Base-by-base conservation (phyloP, 2,797 vertebrate species). In the Gymnoscopelus braueri region DNA sequence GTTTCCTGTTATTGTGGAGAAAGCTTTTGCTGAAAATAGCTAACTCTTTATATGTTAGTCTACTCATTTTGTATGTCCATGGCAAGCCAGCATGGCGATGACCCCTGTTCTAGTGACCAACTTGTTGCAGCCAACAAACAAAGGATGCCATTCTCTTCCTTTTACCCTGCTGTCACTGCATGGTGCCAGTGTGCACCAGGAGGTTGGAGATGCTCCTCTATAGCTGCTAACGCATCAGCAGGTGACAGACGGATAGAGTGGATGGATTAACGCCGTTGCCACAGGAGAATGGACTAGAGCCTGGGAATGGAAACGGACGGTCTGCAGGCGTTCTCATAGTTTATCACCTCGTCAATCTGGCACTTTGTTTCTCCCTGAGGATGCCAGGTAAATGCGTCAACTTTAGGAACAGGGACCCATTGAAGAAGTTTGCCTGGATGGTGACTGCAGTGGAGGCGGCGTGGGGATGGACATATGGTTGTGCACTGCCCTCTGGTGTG, bases 401-500 rank as follows among this genome's bases (percentile, higher is more conserved):
- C 26, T 60, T 63, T 58, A 29, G n/a, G 51, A 54, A 72, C 53
- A 78, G 67, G 15, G 60, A 63, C 12, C 48, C 39, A 35, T 52
- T 59, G 55, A 55, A 69, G 47, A 74, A 54, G 51, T 77, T 62
- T 5, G 56, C 7, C 0, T 0, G 49, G 15, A 1, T 6, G 4
- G 2, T 24, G 52, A 67, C 47, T 11, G 10, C 3, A 11, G 49
- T 4, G 10, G 44, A 57, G 60, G 39, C 15, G 24, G 14, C 7
- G 5, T 10, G 23, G n/a, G 19, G 24, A 3, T 52, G 14, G 0
- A 62, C 3, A 26, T 9, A 24, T 60, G 44, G 71, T 29, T 13
- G 8, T 2, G 39, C 39, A 59, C 78, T 85, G 76, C 74, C 71
- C 69, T 77, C 90, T 86, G 63, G 65, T 87, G 65, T 87, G 88